A percentile compares a stretch with the other conserved stretches of the same genome.
These are phyloP conservation scores for Megaceryle torquata DNA, from an alignment of 2,113 vertebrate genomes.

Conservation along the genomic window DNA sequence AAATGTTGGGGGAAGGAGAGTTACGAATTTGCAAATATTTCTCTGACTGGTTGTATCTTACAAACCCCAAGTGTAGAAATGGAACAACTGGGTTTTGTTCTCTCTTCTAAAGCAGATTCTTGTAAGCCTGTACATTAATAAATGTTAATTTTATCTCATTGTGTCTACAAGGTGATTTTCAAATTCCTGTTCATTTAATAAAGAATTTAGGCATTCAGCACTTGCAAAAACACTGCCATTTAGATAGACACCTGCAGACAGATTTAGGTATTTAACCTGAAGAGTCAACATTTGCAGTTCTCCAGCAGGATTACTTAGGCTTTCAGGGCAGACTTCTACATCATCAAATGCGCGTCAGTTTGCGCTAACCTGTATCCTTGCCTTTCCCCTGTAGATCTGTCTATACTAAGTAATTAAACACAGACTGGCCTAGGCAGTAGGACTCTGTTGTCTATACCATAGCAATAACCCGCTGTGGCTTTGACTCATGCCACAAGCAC, in stretches of 20 bases:
- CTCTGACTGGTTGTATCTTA: not conserved
- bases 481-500: not conserved
- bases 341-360: not conserved
- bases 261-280: not conserved
- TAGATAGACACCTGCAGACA: not conserved
- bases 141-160: not conserved
- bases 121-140: not conserved
- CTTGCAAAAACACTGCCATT: not conserved
- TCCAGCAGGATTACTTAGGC: not conserved
- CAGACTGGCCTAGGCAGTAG: not conserved
- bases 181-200: constrained; percentile 1
- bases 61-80: not conserved
- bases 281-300: constrained; percentile 34
- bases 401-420: accelerated
- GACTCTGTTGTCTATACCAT: not conserved
- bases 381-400: not conserved
- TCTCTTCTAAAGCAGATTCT: not conserved
- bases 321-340: not conserved
- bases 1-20: not conserved
- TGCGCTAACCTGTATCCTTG: not conserved
- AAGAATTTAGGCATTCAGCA: not conserved
- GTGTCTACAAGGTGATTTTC: not conserved
- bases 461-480: not conserved
- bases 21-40: not conserved
- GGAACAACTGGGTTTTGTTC: not conserved